Evolutionary conservation across 1,140 invertebrate genomes (phyloP).

Genomic region (Drosophila sucinea): DNA sequence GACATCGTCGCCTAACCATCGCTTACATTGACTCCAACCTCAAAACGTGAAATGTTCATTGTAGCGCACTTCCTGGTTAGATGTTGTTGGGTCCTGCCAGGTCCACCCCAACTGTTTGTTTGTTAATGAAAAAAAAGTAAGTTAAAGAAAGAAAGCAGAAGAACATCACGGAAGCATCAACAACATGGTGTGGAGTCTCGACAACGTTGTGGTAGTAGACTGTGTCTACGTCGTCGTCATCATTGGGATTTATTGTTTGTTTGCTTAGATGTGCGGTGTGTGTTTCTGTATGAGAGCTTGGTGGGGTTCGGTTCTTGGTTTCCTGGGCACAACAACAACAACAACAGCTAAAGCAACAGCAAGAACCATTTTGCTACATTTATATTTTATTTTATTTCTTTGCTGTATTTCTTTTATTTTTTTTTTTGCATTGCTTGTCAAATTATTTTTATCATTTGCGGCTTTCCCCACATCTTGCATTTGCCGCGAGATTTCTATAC

Average conservation of each 20-base stretch:
- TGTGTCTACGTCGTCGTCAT: background rate
- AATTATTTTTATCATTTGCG: slow-evolving; percentile 46
- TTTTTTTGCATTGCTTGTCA: slow-evolving; percentile 48
- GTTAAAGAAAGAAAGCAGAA: slow-evolving; percentile 10
- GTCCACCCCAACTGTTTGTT: slow-evolving; percentile 34
- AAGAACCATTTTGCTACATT: slow-evolving; percentile 52
- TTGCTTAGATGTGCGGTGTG: slow-evolving; percentile 24
- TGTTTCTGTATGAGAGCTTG: background rate
- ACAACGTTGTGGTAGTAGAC: background rate
- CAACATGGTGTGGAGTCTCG: background rate
- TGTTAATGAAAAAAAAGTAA: slow-evolving; percentile 61
- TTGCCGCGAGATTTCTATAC: slow-evolving; percentile 1
- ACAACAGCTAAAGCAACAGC: background rate
- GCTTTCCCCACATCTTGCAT: slow-evolving; percentile 21
- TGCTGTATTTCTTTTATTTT: background rate
- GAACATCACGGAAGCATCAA: slow-evolving; percentile 20
- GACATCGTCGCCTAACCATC: background rate
- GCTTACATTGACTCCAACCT: background rate
- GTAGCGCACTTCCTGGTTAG: slow-evolving; percentile 73
- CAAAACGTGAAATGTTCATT: slow-evolving; percentile 40
- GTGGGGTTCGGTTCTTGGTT: slow-evolving; percentile 5
- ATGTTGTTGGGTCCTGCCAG: slow-evolving; percentile 30
- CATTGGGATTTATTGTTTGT: slow-evolving; percentile 49
- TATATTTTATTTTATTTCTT: slow-evolving; percentile 6
- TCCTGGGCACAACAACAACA: slow-evolving; percentile 3